These are phyloP conservation scores for Diadema setosum DNA, from an alignment of 35 echinoderm and acorn worm genomes.

Conservation along the genomic window DNA sequence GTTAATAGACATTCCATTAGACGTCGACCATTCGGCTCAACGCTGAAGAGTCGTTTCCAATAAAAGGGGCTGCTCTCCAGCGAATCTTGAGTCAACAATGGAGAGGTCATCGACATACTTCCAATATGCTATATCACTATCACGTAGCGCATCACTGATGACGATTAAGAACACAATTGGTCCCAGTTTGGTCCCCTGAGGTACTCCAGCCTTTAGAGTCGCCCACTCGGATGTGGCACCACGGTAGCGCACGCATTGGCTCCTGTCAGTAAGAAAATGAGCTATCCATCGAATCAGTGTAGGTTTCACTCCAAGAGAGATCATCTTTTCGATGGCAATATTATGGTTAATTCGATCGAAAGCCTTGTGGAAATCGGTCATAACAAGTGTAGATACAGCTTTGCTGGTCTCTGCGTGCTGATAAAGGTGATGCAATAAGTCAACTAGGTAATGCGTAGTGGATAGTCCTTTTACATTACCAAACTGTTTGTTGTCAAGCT, in stretches of 20 bases:
- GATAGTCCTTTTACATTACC: conserved; percentile 41
- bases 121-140: conserved; percentile 4
- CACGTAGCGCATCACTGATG: conserved; percentile 47
- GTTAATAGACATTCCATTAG: conserved; percentile 39
- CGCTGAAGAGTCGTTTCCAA: conserved; percentile 13
- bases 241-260: conserved; percentile 32
- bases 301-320: conserved; percentile 9
- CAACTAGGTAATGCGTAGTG: conserved; percentile 34
- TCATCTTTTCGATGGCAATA: neutral
- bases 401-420: conserved; percentile 18
- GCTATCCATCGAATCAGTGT: conserved; percentile 28
- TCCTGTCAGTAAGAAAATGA: conserved; percentile 12
- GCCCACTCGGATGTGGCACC: conserved; percentile 13
- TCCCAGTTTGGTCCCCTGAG: conserved; percentile 62
- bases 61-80: neutral
- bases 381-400: neutral
- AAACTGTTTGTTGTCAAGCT: conserved; percentile 43
- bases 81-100: conserved; percentile 13
- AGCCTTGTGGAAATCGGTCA: conserved; percentile 51
- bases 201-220: conserved; percentile 26
- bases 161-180: conserved; percentile 44
- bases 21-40: neutral
- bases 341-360: conserved; percentile 33
- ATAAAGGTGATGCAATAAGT: conserved; percentile 15
- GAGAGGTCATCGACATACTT: conserved; percentile 77